Evolutionary conservation across 2,113 vertebrate genomes (phyloP).

Genomic region (Podarcis muralis): DNA sequence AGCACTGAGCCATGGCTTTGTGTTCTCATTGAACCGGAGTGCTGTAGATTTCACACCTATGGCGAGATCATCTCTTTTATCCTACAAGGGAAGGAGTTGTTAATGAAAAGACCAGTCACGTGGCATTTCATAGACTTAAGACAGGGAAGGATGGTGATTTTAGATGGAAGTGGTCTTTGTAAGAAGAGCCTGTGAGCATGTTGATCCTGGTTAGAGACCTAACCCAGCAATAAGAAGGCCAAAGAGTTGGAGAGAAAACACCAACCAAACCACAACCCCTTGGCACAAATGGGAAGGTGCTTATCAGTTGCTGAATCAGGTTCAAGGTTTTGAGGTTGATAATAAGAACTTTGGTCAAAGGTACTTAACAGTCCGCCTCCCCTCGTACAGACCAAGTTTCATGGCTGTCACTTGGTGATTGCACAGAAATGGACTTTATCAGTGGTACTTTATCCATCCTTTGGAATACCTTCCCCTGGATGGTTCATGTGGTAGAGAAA

Average conservation of each 20-base stretch:
- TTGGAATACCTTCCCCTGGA: no score
- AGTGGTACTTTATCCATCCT: no score
- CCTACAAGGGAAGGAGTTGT: slow-evolving; percentile 72
- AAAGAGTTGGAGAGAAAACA: neutral
- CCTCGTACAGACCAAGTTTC: no score
- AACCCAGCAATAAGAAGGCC: neutral
- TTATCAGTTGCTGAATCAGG: neutral
- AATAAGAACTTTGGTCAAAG: neutral
- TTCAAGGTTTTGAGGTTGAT: neutral
- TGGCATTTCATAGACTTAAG: neutral
- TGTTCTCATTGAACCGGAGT: slow-evolving; percentile 83
- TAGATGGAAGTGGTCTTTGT: neutral
- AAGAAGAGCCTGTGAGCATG: neutral
- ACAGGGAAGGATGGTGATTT: no score
- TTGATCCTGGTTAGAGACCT: neutral
- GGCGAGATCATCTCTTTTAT: slow-evolving; percentile 88
- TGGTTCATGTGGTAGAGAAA: no score
- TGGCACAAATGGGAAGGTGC: neutral
- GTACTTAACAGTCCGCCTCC: no score
- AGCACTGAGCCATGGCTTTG: slow-evolving; percentile 89
- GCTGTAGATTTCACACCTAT: slow-evolving; percentile 94
- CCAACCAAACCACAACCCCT: neutral
- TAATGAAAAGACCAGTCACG: neutral
- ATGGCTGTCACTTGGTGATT: no score
- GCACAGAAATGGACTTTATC: no score